Conservation (phyloP, 2,888 invertebrate genomes). For the Eilema griseolum region DNA sequence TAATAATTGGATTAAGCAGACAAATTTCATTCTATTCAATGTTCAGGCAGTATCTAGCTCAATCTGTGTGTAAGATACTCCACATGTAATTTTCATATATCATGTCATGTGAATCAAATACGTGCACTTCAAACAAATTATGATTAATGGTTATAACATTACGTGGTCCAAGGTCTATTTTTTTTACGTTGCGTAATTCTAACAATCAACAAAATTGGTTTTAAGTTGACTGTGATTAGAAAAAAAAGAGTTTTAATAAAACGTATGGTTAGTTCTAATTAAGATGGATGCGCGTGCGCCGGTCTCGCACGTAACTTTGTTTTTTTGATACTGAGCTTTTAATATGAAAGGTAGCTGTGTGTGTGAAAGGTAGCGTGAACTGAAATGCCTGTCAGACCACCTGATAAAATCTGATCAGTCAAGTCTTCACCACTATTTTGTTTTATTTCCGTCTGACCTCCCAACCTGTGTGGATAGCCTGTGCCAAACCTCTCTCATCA, state of each 20-base stretch:
- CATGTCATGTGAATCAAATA: conserved; percentile 31
- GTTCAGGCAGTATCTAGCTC: not conserved
- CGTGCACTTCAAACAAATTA: conserved; percentile 33
- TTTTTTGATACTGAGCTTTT: not conserved
- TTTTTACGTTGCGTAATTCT: conserved; percentile 26
- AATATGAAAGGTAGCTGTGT: not conserved
- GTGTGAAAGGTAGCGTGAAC: not conserved
- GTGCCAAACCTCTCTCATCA: no score
- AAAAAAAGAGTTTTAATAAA: conserved; percentile 14
- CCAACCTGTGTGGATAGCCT: no score
- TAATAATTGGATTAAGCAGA: no score
- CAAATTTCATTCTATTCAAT: no score
- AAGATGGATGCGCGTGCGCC: conserved; percentile 5
- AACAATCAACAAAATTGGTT: conserved; percentile 37
- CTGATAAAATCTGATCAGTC: no score
- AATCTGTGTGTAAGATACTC: conserved; percentile 11
- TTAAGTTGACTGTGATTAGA: conserved; percentile 23
- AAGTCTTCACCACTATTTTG: no score
- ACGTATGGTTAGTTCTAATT: not conserved
- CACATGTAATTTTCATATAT: conserved; percentile 27
- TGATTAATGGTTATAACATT: conserved; percentile 38
- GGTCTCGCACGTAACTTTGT: not conserved
- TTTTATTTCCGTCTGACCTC: no score
- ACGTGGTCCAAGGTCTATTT: conserved; percentile 39
- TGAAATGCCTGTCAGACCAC: no score